phyloP scores from a whole-genome alignment of 2,797 vertebrate species.

The Gadopsis marmoratus region DNA sequence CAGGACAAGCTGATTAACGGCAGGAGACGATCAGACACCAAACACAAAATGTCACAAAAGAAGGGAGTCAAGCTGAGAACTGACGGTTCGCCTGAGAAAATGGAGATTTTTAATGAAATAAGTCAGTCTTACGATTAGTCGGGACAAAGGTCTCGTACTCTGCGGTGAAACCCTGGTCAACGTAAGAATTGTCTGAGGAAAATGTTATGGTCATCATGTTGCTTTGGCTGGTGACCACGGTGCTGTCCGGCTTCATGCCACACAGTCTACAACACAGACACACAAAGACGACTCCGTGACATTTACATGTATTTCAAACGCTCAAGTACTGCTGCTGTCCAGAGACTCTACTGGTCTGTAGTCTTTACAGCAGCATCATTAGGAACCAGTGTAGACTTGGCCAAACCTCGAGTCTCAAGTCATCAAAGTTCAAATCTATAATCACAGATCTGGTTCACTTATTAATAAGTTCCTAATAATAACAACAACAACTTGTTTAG shows the following conservation, averaged over 20 bases:
- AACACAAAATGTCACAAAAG: too few species aligned
- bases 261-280: slow-evolving; percentile 85
- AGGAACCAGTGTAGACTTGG: background rate
- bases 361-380: background rate
- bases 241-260: slow-evolving; percentile 75
- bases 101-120: too few species aligned
- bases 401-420: background rate
- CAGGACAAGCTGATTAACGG: slow-evolving; percentile 87
- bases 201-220: slow-evolving; percentile 85
- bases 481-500: background rate
- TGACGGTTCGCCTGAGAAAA: too few species aligned
- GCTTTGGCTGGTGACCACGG: slow-evolving; percentile 81
- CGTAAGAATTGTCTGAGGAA: slow-evolving; percentile 88
- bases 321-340: background rate
- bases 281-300: background rate
- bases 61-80: background rate
- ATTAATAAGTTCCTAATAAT: background rate
- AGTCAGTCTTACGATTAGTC: slow-evolving; percentile 86
- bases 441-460: background rate
- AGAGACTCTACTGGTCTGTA: background rate
- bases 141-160: slow-evolving; percentile 89
- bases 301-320: background rate
- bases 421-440: background rate
- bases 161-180: slow-evolving; percentile 89
- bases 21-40: background rate